Evolutionary conservation across 2,797 vertebrate genomes (phyloP), one percentile per base, ranked within the genome.

Genomic region (Spondyliosoma cantharus): DNA sequence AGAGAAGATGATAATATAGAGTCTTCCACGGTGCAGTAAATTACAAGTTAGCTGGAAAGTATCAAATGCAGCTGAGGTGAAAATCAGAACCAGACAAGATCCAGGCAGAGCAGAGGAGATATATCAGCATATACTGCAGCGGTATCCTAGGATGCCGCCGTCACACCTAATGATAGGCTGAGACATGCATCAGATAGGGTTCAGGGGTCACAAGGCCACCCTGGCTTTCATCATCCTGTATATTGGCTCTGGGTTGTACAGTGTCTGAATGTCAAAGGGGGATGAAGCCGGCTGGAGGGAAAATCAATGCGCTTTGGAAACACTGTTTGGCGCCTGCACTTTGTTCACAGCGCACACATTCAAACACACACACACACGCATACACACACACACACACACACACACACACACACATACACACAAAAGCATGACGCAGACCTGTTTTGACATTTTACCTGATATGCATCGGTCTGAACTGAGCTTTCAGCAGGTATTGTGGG

Each of bases 301-400:
- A 92, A 94, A 95, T 95, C 93, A 90, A 94, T 94, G 76, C 69
- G 77, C 82, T 87, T 67, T 90, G 85, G 89, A 91, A 90, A 88
- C 74, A 81, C 63, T 80, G 82, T 82, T 80, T 61, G 64, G 84
- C 83, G 86, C 79, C 67, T 81, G 81, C n/a, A 71, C 87, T 89
- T 90, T 89, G 84, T 92, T 87, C 92, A 69, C 80, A 63, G 65
- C 4, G 15, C 77, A 60, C 82, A 75, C 76, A 61, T 27, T 5
- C 69, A 48, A 71, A 4, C 72, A 43, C 67, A 77, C 62, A 56
- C 67, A 60, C 63, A 20, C 54, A 14, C 64, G 49, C 53, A 58
- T 46, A 20, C 54, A 60, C 37, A 32, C 61, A 59, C 37, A 24
- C 77, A 63, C 77, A 63, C 82, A 4, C 69, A 48, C 71, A 4